Percentiles rank a stretch among this genome's conserved stretches.
Conservation (phyloP, 2,113 vertebrate genomes). For the Hirundichthys speculiger region DNA sequence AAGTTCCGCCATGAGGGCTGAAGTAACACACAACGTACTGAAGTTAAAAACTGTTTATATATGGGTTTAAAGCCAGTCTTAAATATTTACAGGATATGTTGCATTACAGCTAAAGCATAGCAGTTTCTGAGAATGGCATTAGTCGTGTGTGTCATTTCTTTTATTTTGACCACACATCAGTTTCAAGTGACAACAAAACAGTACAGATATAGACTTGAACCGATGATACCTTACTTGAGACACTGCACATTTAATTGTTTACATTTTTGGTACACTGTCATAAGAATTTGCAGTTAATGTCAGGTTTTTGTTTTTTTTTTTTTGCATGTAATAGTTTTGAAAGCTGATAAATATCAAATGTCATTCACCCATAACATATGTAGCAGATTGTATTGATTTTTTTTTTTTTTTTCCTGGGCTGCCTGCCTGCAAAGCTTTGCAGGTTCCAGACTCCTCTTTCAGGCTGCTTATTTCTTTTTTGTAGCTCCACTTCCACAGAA, state of each 20-base stretch:
- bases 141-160: background rate
- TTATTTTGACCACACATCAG: background rate
- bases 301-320: no score
- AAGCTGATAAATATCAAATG: background rate
- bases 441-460: background rate
- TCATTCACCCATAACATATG: background rate
- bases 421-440: background rate
- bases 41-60: slow-evolving; percentile 21
- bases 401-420: no score
- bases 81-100: slow-evolving; percentile 7
- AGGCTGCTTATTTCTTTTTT: background rate
- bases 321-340: no score
- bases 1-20: slow-evolving; percentile 10
- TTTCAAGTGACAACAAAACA: background rate
- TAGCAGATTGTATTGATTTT: background rate
- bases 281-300: no score
- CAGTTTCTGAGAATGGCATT: slow-evolving; percentile 11
- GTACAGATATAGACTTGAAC: background rate
- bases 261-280: no score
- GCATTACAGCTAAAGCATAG: slow-evolving; percentile 15
- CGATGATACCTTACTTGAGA: background rate
- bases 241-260: background rate
- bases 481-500: background rate
- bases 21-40: slow-evolving; percentile 7
- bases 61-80: slow-evolving; percentile 7